These are phyloP conservation scores for Sander lucioperca DNA, from an alignment of 2,113 vertebrate species.

Conservation along the genomic window DNA sequence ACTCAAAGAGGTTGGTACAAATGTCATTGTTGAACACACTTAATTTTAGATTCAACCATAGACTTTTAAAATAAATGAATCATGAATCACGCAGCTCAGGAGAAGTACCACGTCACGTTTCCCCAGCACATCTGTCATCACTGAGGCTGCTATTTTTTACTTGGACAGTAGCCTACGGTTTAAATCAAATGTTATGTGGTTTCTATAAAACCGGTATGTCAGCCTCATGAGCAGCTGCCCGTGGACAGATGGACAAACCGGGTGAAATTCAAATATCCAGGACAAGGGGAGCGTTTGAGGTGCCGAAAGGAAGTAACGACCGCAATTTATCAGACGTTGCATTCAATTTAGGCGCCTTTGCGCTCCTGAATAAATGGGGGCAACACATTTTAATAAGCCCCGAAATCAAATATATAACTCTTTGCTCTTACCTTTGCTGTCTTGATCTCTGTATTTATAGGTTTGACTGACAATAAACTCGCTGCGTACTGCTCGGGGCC, in stretches of 20 bases:
- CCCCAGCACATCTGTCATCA: conserved; percentile 13
- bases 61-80: neutral
- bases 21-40: neutral
- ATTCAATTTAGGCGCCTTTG: conserved; percentile 21
- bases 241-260: conserved; percentile 2
- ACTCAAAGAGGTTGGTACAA: neutral
- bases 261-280: conserved; percentile 26
- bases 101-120: conserved; percentile 5
- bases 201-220: conserved; percentile 25
- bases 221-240: neutral
- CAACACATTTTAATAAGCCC: neutral
- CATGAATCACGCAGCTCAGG: too few species aligned
- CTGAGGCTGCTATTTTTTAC: neutral
- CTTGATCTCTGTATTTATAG: conserved; percentile 56
- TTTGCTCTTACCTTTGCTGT: conserved; percentile 54
- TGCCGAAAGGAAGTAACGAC: neutral
- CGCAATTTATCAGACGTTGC: neutral
- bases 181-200: neutral
- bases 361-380: neutral
- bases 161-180: too few species aligned
- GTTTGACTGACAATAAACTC: conserved; percentile 64
- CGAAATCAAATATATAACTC: rapidly evolving
- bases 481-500: conserved; percentile 68
- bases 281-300: neutral
- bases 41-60: neutral